Base-by-base conservation (phyloP, 2,113 vertebrate species). In the Pteronura brasiliensis region DNA sequence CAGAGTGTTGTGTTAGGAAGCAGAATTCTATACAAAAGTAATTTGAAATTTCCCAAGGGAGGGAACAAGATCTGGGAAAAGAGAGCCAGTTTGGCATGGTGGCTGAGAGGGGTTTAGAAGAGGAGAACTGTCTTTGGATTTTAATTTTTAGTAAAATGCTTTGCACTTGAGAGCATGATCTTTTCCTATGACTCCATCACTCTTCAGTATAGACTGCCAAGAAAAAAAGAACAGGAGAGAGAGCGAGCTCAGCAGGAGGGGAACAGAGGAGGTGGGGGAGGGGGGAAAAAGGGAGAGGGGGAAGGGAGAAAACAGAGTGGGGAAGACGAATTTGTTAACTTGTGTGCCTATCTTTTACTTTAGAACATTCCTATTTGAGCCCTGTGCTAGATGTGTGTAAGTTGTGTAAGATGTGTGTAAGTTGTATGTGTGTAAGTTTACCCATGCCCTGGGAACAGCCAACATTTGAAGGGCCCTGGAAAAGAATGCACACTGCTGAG, bases 241-340 rank as follows among this genome's bases (percentile, higher is more conserved):
- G 3, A 12, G 21, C 4, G 0, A 29, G 5, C 2, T 9, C 6
- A 52, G 49, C 49, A 6, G 6, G 15, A 31, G 1, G 2, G 29
- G 39, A 23, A 5, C 27, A 36, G 12, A 4, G 17, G 7, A 17
- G 18, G 36, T 7, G 2, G 25, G 23, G 8, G 25, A 20, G 7
- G 49, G 7, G 49, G 34, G 4, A 13, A 12, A 42, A 42, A 25
- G 25, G 72, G 7, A 74, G 23, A 44, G 12, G 12, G 39, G 12
- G 39, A 15, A 17, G 39, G 72, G 39, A 44, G 39, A 31, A 39
- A 67, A 31, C 47, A 15, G 76, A 76, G 44, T 49, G 17, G 27
- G 23, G n/a, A 44, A 2, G 17, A 18, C 25, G 31, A 94, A 74
- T 52, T 82, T 44, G 39, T 52, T 86, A 36, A 86, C 47, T 27